These are phyloP conservation scores for Harlomillsia oculata DNA, from an alignment of 1,140 invertebrate genomes.

Conservation along the genomic window DNA sequence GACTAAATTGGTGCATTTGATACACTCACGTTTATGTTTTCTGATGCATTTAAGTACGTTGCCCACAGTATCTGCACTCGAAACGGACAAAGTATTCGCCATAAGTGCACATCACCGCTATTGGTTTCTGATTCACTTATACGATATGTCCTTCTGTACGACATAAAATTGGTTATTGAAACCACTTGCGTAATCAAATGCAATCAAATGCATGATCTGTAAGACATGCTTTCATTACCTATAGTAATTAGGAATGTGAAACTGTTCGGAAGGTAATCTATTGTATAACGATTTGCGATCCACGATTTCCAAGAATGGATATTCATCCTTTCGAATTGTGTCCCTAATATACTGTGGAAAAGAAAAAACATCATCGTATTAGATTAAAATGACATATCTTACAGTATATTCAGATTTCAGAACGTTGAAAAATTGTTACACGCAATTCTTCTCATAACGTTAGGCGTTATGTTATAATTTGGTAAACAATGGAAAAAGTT, in stretches of 20 bases:
- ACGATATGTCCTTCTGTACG: constrained; percentile 24
- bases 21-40: constrained; percentile 43
- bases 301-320: constrained; percentile 48
- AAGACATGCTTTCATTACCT: constrained; percentile 37
- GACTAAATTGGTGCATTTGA: neutral
- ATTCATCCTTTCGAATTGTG: constrained; percentile 42
- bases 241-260: constrained; percentile 43
- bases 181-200: too few species aligned
- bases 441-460: too few species aligned
- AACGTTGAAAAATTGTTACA: too few species aligned
- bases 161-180: too few species aligned
- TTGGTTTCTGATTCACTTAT: constrained; percentile 28
- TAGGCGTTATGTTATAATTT: too few species aligned
- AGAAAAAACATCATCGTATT: neutral
- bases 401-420: too few species aligned
- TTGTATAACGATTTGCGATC: constrained; percentile 43
- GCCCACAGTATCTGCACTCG: constrained; percentile 46
- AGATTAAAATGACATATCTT: too few species aligned
- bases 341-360: constrained; percentile 45
- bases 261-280: constrained; percentile 40
- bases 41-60: constrained; percentile 49
- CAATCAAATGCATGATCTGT: neutral
- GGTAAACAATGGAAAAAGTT: too few species aligned
- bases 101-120: constrained; percentile 32
- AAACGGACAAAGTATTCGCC: constrained; percentile 39